phyloP scores from a whole-genome alignment of 2,888 invertebrate genomes.

The Tetropium fuscum region DNA sequence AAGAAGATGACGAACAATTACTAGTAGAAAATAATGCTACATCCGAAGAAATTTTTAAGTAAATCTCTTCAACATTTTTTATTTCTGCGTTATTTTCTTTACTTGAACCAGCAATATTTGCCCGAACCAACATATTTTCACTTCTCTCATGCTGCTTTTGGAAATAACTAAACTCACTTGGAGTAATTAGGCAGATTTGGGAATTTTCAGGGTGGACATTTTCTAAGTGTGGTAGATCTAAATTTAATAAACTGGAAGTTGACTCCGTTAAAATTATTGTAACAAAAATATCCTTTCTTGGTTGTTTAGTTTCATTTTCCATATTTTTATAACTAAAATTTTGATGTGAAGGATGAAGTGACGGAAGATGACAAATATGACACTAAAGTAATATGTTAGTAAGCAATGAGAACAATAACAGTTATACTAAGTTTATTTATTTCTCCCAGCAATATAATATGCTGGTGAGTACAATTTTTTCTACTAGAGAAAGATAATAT shows the following conservation, averaged over 20 bases:
- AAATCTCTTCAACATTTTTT: constrained; percentile 32
- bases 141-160: constrained; percentile 23
- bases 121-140: not conserved
- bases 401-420: not conserved
- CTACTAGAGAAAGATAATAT: constrained; percentile 3
- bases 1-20: constrained; percentile 49
- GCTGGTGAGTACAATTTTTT: not conserved
- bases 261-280: constrained; percentile 61
- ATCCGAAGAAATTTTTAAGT: constrained; percentile 49
- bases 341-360: constrained; percentile 20
- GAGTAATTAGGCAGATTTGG: constrained; percentile 50
- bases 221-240: constrained; percentile 58
- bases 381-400: not conserved
- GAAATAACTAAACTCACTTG: constrained; percentile 41
- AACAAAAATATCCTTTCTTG: constrained; percentile 52
- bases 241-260: constrained; percentile 56
- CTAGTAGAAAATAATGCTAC: constrained; percentile 54
- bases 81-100: not conserved
- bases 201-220: constrained; percentile 50
- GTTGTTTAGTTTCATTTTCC: constrained; percentile 32
- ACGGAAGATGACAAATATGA: constrained; percentile 14
- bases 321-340: constrained; percentile 27
- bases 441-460: constrained; percentile 3
- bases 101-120: constrained; percentile 3
- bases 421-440: not conserved